Conservation (phyloP, 2,888 invertebrate genomes). For the Epinotia demarniana region DNA sequence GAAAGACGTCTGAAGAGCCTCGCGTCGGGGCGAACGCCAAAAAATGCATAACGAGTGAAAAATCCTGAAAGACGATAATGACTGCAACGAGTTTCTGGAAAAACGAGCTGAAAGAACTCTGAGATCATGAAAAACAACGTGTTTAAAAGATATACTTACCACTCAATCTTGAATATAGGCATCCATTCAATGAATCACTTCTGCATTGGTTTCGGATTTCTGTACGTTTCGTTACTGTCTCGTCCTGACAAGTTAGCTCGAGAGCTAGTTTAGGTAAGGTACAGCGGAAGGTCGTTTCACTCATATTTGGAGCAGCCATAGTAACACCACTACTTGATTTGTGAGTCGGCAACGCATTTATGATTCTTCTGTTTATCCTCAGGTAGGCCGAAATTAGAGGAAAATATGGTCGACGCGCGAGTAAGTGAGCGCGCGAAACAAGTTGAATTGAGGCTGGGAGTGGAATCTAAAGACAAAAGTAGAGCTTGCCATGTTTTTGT, state of each 20-base stretch:
- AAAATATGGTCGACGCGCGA: too few relatives aligned
- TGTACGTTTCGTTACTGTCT: too few relatives aligned
- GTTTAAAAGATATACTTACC: background rate
- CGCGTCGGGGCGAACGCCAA: constrained; percentile 63
- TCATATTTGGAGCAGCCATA: too few relatives aligned
- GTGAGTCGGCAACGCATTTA: too few relatives aligned
- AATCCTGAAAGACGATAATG: constrained; percentile 49
- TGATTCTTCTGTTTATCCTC: too few relatives aligned
- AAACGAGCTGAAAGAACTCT: constrained; percentile 23
- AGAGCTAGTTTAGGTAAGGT: too few relatives aligned
- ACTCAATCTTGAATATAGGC: constrained; percentile 12
- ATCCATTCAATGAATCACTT: too few relatives aligned
- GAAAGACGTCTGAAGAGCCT: constrained; percentile 75
- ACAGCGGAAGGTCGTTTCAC: too few relatives aligned
- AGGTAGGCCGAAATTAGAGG: too few relatives aligned
- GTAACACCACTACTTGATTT: too few relatives aligned
- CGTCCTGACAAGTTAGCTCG: too few relatives aligned
- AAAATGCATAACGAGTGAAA: constrained; percentile 67
- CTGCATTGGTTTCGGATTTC: too few relatives aligned
- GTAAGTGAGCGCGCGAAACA: background rate
- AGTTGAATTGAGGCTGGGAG: background rate
- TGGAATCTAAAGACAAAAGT: background rate
- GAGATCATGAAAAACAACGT: constrained; percentile 4
- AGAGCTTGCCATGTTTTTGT: background rate
- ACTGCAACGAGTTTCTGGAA: constrained; percentile 36